phyloP scores from a whole-genome alignment of 1,140 invertebrate species.

The Papilio polyxenes region DNA sequence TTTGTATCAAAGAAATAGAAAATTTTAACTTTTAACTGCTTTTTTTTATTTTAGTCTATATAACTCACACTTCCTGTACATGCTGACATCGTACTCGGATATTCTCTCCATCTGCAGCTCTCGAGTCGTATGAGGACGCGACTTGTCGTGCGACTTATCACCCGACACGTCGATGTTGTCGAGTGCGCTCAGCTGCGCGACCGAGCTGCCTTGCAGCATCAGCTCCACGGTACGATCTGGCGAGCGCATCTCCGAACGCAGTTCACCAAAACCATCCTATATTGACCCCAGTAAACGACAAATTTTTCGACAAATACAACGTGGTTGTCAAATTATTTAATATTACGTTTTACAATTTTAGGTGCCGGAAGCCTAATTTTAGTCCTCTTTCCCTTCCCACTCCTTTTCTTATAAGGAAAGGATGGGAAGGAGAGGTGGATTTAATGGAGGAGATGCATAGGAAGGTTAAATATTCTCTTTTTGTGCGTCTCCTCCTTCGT shows the following conservation, averaged over 20 bases:
- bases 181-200: conserved; percentile 47
- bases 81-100: conserved; percentile 58
- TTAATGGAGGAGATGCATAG: no score
- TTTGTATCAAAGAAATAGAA: no score
- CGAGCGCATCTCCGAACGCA: conserved; percentile 50
- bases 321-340: no score
- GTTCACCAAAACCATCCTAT: conserved; percentile 70
- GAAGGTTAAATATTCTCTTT: no score
- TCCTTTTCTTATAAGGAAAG: no score
- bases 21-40: background rate
- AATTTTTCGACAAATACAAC: no score
- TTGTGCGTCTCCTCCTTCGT: no score
- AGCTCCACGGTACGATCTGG: conserved; percentile 54
- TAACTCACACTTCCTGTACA: conserved; percentile 61
- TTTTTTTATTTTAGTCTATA: background rate
- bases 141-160: conserved; percentile 54
- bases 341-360: no score
- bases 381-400: no score
- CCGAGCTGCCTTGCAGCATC: conserved; percentile 49
- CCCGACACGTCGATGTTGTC: conserved; percentile 43
- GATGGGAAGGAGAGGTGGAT: no score
- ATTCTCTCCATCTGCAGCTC: conserved; percentile 55
- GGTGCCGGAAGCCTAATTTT: no score
- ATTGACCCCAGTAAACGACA: background rate
- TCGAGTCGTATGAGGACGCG: conserved; percentile 42